Evolutionary conservation across 1,140 invertebrate species (phyloP).

Genomic region (Tetranychus cinnabarinus): DNA sequence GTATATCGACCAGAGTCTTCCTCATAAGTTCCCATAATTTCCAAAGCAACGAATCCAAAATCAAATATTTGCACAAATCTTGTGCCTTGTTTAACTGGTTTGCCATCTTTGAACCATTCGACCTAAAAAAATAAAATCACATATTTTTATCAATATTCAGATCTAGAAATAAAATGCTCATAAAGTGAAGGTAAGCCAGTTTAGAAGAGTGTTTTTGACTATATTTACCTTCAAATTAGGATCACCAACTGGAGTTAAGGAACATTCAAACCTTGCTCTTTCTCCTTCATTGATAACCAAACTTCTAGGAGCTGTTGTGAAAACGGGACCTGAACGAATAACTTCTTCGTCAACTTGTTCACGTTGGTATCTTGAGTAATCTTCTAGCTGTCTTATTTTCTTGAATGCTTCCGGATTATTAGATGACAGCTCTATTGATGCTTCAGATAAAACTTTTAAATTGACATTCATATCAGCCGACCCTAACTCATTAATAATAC

Average conservation of each 20-base stretch:
- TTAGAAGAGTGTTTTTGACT: slow-evolving; percentile 76
- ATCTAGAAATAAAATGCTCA: slow-evolving; percentile 72
- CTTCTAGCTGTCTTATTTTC: slow-evolving; percentile 60
- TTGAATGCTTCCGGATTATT: slow-evolving; percentile 55
- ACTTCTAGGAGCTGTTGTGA: slow-evolving; percentile 60
- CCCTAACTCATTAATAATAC: slow-evolving; percentile 22
- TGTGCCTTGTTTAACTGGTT: slow-evolving; percentile 49
- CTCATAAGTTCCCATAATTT: slow-evolving; percentile 26
- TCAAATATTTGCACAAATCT: slow-evolving; percentile 31
- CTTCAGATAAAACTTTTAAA: slow-evolving; percentile 43
- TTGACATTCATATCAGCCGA: slow-evolving; percentile 62
- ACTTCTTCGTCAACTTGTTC: slow-evolving; percentile 47
- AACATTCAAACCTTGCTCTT: slow-evolving; percentile 84
- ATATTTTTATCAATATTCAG: slow-evolving; percentile 87
- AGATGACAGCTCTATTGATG: slow-evolving; percentile 60
- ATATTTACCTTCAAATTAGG: slow-evolving; percentile 70
- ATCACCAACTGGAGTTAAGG: slow-evolving; percentile 80
- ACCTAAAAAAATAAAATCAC: slow-evolving; percentile 57
- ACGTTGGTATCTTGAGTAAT: slow-evolving; percentile 21
- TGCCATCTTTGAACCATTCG: slow-evolving; percentile 81
- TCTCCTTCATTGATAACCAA: slow-evolving; percentile 56
- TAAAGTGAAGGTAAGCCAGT: slow-evolving; percentile 78
- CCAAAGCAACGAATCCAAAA: slow-evolving; percentile 30
- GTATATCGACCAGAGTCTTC: slow-evolving; percentile 25
- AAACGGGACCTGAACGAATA: slow-evolving; percentile 33